These are phyloP conservation scores for Pteronotus mesoamericanus DNA, from an alignment of 2,797 vertebrate genomes.

Conservation along the genomic window DNA sequence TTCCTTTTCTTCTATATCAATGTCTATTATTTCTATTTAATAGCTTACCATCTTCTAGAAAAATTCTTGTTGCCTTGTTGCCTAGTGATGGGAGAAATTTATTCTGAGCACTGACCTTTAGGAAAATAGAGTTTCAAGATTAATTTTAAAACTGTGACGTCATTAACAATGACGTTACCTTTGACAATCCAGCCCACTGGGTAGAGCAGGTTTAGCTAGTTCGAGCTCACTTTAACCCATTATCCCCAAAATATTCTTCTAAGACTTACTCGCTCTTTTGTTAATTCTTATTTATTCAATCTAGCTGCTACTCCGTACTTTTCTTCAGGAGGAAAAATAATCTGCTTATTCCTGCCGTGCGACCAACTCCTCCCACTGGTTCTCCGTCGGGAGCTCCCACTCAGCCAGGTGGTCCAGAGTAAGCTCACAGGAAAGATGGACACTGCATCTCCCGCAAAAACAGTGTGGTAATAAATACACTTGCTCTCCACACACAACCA, in stretches of 20 bases:
- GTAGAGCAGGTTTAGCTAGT: neutral
- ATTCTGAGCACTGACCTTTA: neutral
- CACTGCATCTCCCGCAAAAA: neutral
- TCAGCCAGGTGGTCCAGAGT: neutral
- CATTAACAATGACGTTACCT: neutral
- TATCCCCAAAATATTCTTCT: neutral
- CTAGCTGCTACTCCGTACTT: neutral
- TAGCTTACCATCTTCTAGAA: neutral
- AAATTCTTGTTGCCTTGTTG: neutral
- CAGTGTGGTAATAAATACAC: neutral
- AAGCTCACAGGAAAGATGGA: neutral
- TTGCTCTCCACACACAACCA: neutral
- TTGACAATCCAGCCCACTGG: neutral
- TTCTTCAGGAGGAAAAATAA: neutral
- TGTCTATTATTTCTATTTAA: neutral
- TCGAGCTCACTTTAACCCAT: neutral
- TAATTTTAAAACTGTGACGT: neutral
- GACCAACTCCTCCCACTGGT: neutral
- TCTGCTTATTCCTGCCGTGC: neutral
- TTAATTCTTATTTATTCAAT: neutral
- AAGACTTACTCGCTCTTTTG: neutral
- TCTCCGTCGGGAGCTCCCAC: neutral
- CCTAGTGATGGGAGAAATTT: neutral
- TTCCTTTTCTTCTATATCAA: neutral
- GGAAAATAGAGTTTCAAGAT: neutral